Conservation (phyloP, 2,797 vertebrate species). For the Sibirionetta formosa region DNA sequence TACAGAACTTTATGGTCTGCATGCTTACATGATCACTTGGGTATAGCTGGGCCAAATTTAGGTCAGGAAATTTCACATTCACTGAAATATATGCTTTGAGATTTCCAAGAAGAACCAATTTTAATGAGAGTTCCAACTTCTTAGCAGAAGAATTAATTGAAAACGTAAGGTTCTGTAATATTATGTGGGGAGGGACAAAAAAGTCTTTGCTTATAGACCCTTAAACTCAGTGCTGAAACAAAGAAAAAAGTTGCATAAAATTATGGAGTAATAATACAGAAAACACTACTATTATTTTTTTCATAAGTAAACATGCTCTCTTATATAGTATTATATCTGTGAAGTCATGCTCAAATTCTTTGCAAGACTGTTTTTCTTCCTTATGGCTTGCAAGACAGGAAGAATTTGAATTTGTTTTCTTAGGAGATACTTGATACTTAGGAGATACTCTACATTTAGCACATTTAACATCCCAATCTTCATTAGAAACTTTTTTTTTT, state of each 20-base stretch:
- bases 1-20: background rate
- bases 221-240: background rate
- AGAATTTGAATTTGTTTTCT: background rate
- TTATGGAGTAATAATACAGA: background rate
- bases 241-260: background rate
- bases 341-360: background rate
- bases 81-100: background rate
- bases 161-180: background rate
- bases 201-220: background rate
- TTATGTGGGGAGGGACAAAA: accelerated
- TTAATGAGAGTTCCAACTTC: background rate
- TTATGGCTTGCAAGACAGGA: background rate
- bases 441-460: background rate
- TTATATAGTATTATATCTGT: background rate
- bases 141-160: background rate
- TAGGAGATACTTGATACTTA: background rate
- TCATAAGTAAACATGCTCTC: background rate
- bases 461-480: background rate
- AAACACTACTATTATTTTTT: background rate
- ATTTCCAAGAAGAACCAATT: background rate
- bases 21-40: background rate
- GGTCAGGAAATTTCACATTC: background rate
- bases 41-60: background rate
- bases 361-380: background rate
- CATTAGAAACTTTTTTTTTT: background rate